These are phyloP conservation scores for Vanessa tameamea DNA, from an alignment of 1,140 invertebrate species.

Conservation along the genomic window DNA sequence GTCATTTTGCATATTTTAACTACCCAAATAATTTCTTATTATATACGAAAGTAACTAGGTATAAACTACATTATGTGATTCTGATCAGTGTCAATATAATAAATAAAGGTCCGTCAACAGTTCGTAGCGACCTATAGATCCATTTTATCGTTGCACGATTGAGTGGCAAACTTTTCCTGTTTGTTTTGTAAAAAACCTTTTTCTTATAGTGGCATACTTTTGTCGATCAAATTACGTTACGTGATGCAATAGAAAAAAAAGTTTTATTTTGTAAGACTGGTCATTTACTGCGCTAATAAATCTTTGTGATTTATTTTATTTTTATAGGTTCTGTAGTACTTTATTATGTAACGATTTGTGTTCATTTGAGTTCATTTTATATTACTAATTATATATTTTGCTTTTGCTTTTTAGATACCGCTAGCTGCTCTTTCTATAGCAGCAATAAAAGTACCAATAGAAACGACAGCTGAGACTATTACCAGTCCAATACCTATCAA, in stretches of 20 bases:
- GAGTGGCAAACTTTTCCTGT: conserved; percentile 29
- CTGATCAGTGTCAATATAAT: background rate
- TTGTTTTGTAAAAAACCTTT: conserved; percentile 46
- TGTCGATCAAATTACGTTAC: conserved; percentile 59
- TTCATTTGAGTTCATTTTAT: conserved; percentile 1
- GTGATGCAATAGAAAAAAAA: conserved; percentile 51
- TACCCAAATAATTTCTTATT: too few relatives aligned
- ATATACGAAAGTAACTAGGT: background rate
- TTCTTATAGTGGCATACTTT: conserved; percentile 64
- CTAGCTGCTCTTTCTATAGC: conserved; percentile 37
- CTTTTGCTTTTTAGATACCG: conserved; percentile 55
- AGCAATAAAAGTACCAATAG: conserved; percentile 63
- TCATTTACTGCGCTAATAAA: conserved; percentile 22
- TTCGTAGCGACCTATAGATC: conserved; percentile 15
- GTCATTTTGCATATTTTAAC: too few relatives aligned
- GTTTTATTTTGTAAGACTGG: conserved; percentile 11
- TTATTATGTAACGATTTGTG: conserved; percentile 17
- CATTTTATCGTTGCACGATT: conserved; percentile 14
- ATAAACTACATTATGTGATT: background rate
- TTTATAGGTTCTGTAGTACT: conserved; percentile 5
- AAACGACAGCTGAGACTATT: conserved; percentile 41
- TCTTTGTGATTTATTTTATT: conserved; percentile 26
- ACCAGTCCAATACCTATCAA: conserved; percentile 16
- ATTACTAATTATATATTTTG: conserved; percentile 3
- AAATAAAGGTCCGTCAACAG: conserved; percentile 8